A percentile compares a stretch with the other conserved stretches of the same genome.
These are phyloP conservation scores for Andrena dorsata DNA, from an alignment of 2,888 invertebrate species.

Conservation along the genomic window DNA sequence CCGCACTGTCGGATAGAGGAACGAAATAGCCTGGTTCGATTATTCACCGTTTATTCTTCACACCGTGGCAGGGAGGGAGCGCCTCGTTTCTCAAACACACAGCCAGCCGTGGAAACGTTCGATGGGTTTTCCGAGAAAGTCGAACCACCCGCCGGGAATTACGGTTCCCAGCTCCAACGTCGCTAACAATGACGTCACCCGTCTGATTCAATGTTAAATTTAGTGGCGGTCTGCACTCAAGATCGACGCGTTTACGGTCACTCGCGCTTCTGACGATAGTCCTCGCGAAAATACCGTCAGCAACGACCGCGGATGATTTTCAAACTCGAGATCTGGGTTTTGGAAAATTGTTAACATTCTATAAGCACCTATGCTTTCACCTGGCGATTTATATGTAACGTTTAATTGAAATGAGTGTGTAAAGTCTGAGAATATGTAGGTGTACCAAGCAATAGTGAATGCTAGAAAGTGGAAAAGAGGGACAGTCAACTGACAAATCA, in stretches of 20 bases:
- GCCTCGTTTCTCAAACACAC: slow-evolving; percentile 7
- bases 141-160: slow-evolving; percentile 25
- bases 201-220: slow-evolving; percentile 60
- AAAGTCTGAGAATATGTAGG: no score
- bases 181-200: slow-evolving; percentile 59
- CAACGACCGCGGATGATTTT: no score
- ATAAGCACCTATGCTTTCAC: neutral
- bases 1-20: no score
- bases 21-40: neutral
- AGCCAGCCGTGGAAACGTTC: slow-evolving; percentile 17
- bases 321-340: neutral
- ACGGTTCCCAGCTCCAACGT: slow-evolving; percentile 29
- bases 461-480: no score
- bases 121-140: slow-evolving; percentile 45
- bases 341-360: slow-evolving; percentile 43
- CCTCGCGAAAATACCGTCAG: neutral
- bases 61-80: neutral
- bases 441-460: no score
- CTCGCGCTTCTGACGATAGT: neutral
- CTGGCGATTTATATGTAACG: neutral
- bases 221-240: slow-evolving; percentile 34
- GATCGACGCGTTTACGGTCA: slow-evolving; percentile 8
- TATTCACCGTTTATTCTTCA: slow-evolving; percentile 13
- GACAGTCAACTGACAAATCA: no score
- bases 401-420: no score